Evolutionary conservation across 2,113 vertebrate genomes (phyloP).

Genomic region (Bungarus multicinctus): DNA sequence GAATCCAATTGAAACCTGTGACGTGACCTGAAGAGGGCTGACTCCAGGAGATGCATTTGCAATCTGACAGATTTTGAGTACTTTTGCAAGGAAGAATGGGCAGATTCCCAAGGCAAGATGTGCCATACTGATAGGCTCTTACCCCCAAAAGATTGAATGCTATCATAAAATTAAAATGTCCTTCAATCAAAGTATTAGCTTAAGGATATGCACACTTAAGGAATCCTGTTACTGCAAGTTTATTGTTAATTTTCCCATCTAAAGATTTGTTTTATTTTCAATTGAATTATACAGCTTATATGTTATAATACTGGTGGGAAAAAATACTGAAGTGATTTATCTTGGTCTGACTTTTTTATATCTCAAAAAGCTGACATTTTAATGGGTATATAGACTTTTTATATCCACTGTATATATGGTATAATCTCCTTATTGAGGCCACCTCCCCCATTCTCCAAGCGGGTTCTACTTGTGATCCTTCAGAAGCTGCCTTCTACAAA

Average conservation of each 20-base stretch:
- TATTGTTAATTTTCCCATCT: not conserved
- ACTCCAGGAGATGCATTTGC: not conserved
- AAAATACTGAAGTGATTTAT: not conserved
- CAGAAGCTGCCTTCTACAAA: no score
- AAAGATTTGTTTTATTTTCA: not conserved
- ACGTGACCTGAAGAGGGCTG: not conserved
- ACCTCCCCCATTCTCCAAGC: no score
- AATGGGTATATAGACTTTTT: no score
- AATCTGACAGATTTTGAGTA: not conserved
- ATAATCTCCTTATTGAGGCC: no score
- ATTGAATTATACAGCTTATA: not conserved
- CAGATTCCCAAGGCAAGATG: not conserved
- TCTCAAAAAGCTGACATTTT: no score
- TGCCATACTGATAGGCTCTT: not conserved
- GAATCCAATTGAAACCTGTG: not conserved
- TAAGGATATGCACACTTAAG: not conserved
- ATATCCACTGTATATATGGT: no score
- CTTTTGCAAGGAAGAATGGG: not conserved
- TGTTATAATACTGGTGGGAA: not conserved
- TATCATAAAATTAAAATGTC: not conserved
- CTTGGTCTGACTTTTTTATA: no score
- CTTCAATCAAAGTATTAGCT: not conserved
- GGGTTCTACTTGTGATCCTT: no score
- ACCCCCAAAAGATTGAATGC: not conserved
- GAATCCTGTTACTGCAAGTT: not conserved